Base-by-base conservation (phyloP, 1,140 invertebrate genomes). In the Temnothorax nylanderi region DNA sequence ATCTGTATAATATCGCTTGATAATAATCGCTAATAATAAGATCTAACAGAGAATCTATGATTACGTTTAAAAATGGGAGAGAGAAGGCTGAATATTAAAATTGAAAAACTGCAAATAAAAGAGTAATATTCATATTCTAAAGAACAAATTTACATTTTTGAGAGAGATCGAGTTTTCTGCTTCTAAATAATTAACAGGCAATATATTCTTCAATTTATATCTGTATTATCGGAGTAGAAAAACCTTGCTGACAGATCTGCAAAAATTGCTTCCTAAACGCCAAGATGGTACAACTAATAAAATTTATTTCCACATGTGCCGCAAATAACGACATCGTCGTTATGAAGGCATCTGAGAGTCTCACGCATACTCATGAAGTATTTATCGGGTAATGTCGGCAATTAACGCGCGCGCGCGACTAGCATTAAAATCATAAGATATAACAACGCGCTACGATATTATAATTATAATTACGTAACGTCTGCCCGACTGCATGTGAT, bases 391-490 rank as follows among this genome's bases (percentile, higher is more conserved):
- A 80, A 67, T 13, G 13, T 44, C 21, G 2, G 21, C 13, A 60
- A 26, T 76, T 60, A 80, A 78, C 41, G 26, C 26, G 26, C 26
- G 26, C 10, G 11, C 18, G 60, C 47, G 47, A 37, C 49, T 49
- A 16, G 18, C 32, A 51, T 51, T 80, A 37, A 51, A 41, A 67
- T 32, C 3, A n/a, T 32, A 21, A 80, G 47, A 37, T 80, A 80
- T 21, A 80, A 34, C 32, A 26, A 51, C n/a, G 32, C 26, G 10
- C 16, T 41, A 64, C 41, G 56, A 77, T 62, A 58, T 74, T 37
- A 74, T 41, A 75, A 41, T 78, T 65, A 21, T 26, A 67, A 80
- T 67, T 67, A 32, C 13, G 62, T 67, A 80, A 80, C 18, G 11
- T 41, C 44, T 37, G 41, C 32, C 32, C 60, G 21, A 13, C 26